Base-by-base conservation (phyloP, 2,113 vertebrate species). In the Labeo rohita region DNA sequence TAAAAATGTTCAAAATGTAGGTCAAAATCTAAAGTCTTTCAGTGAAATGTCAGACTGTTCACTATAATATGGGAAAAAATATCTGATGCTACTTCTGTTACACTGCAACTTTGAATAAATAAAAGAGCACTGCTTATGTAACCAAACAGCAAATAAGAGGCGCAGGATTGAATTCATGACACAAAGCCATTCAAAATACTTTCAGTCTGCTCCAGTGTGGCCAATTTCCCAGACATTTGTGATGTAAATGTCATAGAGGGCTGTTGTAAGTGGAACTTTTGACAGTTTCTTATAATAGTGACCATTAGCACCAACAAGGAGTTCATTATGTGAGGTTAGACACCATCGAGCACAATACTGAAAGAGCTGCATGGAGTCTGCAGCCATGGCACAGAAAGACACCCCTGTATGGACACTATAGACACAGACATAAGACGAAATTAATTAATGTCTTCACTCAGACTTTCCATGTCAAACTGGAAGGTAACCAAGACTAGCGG, bases 321-420 rank as follows among this genome's bases (percentile, higher is more conserved):
- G n/a, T 80, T 87, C 88, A 87, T 89, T 89, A 87, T 87, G 72
- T 78, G 77, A 72, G 72, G 77, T 87, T 83, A 81, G 50, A 80
- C 82, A 85, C 85, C 77, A 80, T 87, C 7, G 36, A 89, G 88
- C 36, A 70, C 88, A 73, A 81, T 84, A 89, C 85, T 87, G 77
- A 87, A 89, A 88, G 85, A 36, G 34, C 85, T 75, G 23, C 61
- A 72, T 61, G 74, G 28, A 86, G 75, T 36, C 73, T 79, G 28
- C 39, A 61, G 77, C 52, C 21, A 59, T 45, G 39, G 65, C 77
- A 73, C 43, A 86, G 65, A 86, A 75, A 82, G 72, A 63, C 85
- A 75, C 43, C 59, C 70, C 23, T 66, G 56, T 66, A 68, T 54
- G 47, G 54, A 56, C 28, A 45, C 12, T 65, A 76, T 74, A 50